These are phyloP conservation scores for Lepus timidus DNA, from an alignment of 2,113 vertebrate genomes.

Conservation along the genomic window DNA sequence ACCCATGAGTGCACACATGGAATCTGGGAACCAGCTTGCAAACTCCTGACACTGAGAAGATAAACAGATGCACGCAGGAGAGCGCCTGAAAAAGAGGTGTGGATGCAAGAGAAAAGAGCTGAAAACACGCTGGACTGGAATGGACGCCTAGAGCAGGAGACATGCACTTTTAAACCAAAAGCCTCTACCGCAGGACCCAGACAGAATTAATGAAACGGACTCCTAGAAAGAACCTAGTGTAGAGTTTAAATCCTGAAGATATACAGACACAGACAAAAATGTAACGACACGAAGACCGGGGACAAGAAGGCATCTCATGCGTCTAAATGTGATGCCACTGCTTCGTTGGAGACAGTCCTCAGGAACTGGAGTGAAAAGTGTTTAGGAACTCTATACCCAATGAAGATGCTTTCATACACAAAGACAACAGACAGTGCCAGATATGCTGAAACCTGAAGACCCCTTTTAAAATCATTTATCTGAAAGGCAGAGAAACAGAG, in stretches of 20 bases:
- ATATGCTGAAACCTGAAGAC: not conserved
- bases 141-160: no score
- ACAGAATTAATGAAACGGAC: not conserved
- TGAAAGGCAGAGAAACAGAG: no score
- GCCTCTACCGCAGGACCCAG: not conserved
- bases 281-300: not conserved
- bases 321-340: not conserved
- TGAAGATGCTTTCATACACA: not conserved
- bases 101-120: no score
- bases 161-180: not conserved
- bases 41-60: not conserved
- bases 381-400: not conserved
- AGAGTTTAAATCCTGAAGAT: not conserved
- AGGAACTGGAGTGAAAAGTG: not conserved
- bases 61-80: not conserved
- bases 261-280: not conserved
- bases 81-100: not conserved
- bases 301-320: not conserved
- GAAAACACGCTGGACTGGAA: not conserved
- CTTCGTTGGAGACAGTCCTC: not conserved
- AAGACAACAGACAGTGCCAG: not conserved
- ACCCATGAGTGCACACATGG: no score
- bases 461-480: no score
- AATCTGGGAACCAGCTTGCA: not conserved
- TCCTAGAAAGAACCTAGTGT: not conserved